phyloP scores from a whole-genome alignment of 2,113 vertebrate species.

The Cygnus atratus region DNA sequence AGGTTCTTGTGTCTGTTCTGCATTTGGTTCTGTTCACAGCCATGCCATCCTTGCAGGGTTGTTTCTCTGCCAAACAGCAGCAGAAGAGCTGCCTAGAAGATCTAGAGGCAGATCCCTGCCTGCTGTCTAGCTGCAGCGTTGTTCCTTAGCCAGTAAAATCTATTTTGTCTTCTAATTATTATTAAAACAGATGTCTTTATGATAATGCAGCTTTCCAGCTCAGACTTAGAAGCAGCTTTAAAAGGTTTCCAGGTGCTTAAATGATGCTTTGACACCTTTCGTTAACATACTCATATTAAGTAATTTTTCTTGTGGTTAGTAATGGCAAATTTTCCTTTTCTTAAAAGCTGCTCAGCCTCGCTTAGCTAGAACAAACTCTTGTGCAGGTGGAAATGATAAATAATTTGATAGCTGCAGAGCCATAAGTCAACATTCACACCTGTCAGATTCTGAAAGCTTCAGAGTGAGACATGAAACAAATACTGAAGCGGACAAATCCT shows the following conservation, averaged over 20 bases:
- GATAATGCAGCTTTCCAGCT: background rate
- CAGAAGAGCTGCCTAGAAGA: background rate
- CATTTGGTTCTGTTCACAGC: background rate
- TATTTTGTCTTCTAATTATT: background rate
- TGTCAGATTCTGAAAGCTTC: background rate
- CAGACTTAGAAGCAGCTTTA: background rate
- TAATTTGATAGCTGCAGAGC: background rate
- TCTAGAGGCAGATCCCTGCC: background rate
- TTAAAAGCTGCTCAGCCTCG: background rate
- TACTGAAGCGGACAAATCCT: background rate
- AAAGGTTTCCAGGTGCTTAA: background rate
- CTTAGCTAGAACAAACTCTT: background rate
- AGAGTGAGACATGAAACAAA: background rate
- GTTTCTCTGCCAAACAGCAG: background rate
- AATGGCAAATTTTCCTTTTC: background rate
- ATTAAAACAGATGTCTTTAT: background rate
- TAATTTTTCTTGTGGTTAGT: background rate
- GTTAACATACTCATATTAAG: background rate
- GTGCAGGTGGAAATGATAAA: background rate
- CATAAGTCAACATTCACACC: too few relatives aligned
- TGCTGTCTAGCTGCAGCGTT: background rate
- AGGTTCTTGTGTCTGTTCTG: background rate
- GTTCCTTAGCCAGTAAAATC: background rate
- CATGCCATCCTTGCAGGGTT: accelerated
- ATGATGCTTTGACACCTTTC: background rate